Percentiles rank a stretch among this genome's conserved stretches.
Conservation (phyloP, 1,140 invertebrate genomes). For the fruit fly (Drosophila melanogaster) region DNA sequence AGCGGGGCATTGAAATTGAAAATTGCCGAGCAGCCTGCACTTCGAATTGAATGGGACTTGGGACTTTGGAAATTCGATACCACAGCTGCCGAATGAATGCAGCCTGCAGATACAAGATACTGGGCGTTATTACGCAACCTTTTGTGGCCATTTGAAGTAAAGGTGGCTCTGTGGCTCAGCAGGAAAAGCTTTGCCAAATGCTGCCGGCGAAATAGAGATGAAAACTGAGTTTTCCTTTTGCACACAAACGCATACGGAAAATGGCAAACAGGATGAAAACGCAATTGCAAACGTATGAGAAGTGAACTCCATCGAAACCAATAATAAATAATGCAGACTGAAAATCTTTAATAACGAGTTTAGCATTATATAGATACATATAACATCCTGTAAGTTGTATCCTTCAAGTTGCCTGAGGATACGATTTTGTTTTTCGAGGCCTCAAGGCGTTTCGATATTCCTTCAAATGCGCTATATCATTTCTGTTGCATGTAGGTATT, state of each 20-base stretch:
- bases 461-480: conserved; percentile 32
- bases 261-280: not conserved
- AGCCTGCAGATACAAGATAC: conserved; percentile 29
- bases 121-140: conserved; percentile 55
- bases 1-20: conserved; percentile 65
- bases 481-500: conserved; percentile 4
- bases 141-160: conserved; percentile 29
- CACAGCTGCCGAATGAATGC: conserved; percentile 55
- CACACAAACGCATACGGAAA: not conserved
- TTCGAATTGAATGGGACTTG: conserved; percentile 55
- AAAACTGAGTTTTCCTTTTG: not conserved
- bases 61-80: conserved; percentile 73
- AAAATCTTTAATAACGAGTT: not conserved
- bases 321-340: not conserved
- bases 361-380: too few species aligned
- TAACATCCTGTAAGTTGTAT: too few species aligned
- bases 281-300: not conserved
- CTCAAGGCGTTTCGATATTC: conserved; percentile 40
- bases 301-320: not conserved
- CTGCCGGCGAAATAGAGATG: not conserved
- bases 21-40: conserved; percentile 56
- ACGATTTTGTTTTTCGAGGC: not conserved
- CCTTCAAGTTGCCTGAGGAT: too few species aligned
- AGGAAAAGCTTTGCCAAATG: conserved; percentile 7
- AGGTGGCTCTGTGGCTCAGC: conserved; percentile 10